Evolutionary conservation across 92 coral and sea anemone genomes (phyloP).

Genomic region (Bergia puertoricense): DNA sequence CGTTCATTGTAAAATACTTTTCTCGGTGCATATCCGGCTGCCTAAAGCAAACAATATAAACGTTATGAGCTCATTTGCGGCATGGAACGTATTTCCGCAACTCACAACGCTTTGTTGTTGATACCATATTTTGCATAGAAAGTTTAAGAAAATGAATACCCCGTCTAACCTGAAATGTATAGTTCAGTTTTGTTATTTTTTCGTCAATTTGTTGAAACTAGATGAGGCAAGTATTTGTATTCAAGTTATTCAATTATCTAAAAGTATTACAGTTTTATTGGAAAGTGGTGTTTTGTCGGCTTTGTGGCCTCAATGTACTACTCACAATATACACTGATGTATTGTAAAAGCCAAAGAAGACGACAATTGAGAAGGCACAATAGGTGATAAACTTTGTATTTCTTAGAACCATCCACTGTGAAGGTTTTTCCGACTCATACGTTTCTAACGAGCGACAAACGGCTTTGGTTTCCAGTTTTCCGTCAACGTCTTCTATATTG

Average conservation of each 20-base stretch:
- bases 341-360: conserved; percentile 28
- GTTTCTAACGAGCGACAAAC: neutral
- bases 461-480: neutral
- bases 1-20: neutral
- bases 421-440: neutral
- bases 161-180: too few species aligned
- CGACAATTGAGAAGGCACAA: conserved; percentile 11
- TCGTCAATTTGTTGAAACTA: too few species aligned
- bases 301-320: neutral
- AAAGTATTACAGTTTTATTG: too few species aligned
- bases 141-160: too few species aligned
- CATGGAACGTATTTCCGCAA: too few species aligned
- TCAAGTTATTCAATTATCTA: too few species aligned
- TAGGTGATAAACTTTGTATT: conserved; percentile 22
- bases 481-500: conserved; percentile 32
- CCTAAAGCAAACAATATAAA: too few species aligned
- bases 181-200: too few species aligned
- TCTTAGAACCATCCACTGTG: conserved; percentile 18
- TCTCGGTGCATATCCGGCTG: too few species aligned
- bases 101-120: neutral
- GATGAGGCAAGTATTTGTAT: too few species aligned
- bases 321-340: conserved; percentile 29
- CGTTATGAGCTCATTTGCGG: too few species aligned
- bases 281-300: neutral
- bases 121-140: neutral